phyloP scores from a whole-genome alignment of 2,113 vertebrate species.

The Andinoacara biseriatus region DNA sequence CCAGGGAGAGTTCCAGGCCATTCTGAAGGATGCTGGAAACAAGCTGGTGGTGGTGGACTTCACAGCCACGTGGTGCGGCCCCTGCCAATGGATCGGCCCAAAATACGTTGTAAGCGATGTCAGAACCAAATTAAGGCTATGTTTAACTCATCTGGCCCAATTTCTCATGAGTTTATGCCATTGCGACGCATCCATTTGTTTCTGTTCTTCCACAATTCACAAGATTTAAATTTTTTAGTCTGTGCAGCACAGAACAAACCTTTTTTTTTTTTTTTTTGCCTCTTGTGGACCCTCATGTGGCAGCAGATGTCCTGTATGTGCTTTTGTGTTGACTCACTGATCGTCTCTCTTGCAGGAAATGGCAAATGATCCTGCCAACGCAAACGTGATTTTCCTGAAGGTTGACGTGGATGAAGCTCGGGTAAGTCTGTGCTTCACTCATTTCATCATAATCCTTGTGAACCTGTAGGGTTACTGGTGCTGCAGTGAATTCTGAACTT shows the following conservation, averaged over 20 bases:
- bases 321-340: neutral
- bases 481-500: neutral
- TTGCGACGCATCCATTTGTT: neutral
- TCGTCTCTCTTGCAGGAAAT: constrained; percentile 69
- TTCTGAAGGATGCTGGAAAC: constrained; percentile 74
- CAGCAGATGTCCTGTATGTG: neutral
- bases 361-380: constrained; percentile 46
- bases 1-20: constrained; percentile 76
- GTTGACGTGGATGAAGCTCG: constrained; percentile 90
- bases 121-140: neutral
- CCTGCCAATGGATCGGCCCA: constrained; percentile 87
- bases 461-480: neutral
- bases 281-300: neutral
- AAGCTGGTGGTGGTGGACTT: constrained; percentile 92
- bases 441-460: neutral
- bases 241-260: too few species aligned
- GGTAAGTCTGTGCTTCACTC: constrained; percentile 71
- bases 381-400: constrained; percentile 87
- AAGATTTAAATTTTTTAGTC: neutral
- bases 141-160: neutral
- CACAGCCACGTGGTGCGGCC: constrained; percentile 91
- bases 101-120: constrained; percentile 80
- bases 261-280: neutral
- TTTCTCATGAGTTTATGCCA: too few species aligned
- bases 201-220: neutral